Percentiles rank a stretch among this genome's conserved stretches.
Evolutionary conservation across 2,797 vertebrate species (phyloP).

Genomic region (Enteromius treurensis): DNA sequence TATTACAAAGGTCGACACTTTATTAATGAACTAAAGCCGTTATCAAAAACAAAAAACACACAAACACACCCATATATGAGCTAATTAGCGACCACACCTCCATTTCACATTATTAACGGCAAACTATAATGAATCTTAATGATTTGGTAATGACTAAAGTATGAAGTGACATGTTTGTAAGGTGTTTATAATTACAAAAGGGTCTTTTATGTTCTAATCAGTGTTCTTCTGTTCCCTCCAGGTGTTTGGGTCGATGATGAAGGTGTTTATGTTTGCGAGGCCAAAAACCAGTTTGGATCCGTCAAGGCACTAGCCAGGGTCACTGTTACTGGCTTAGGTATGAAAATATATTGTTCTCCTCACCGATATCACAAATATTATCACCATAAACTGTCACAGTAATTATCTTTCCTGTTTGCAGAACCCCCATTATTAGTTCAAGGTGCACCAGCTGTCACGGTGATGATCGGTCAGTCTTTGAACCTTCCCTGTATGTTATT

Average conservation of each 20-base stretch:
- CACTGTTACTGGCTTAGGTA: constrained; percentile 85
- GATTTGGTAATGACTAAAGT: constrained; percentile 6
- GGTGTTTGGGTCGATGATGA: constrained; percentile 85
- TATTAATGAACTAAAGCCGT: neutral
- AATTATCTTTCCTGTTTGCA: constrained; percentile 58
- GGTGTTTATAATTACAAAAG: neutral
- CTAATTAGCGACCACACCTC: neutral
- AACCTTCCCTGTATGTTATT: constrained; percentile 87
- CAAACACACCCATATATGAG: constrained; percentile 6
- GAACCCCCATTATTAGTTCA: constrained; percentile 84
- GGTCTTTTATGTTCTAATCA: constrained; percentile 11
- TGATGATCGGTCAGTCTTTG: constrained; percentile 79
- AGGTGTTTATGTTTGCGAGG: constrained; percentile 85
- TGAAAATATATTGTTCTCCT: constrained; percentile 18
- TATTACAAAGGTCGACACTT: neutral
- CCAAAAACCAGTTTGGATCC: constrained; percentile 86
- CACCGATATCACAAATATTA: neutral
- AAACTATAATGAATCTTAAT: neutral
- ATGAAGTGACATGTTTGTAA: constrained; percentile 14
- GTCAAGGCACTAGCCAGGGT: constrained; percentile 80
- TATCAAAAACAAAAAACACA: neutral
- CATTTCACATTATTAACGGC: neutral
- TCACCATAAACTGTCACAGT: constrained; percentile 16
- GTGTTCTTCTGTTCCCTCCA: constrained; percentile 58
- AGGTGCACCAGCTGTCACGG: constrained; percentile 73